Evolutionary conservation across 2,797 vertebrate genomes (phyloP).

Genomic region (Delichon dasypus): DNA sequence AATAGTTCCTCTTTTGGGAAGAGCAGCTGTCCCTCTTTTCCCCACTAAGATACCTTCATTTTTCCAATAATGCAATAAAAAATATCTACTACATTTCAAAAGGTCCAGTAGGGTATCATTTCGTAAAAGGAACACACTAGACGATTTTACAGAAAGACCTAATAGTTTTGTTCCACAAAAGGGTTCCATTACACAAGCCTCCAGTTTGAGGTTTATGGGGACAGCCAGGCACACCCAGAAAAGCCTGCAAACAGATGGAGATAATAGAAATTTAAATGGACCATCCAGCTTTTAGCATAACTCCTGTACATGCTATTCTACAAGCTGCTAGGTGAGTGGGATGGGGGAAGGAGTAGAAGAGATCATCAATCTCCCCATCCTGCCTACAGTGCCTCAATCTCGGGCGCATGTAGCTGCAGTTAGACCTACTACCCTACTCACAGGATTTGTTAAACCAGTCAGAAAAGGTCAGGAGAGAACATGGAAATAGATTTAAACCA

Average conservation of each 20-base stretch:
- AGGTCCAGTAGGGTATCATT: background rate
- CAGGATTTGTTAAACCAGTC: background rate
- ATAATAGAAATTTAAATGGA: background rate
- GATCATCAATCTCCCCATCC: background rate
- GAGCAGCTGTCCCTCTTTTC: background rate
- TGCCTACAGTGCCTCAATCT: background rate
- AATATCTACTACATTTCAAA: background rate
- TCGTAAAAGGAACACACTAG: background rate
- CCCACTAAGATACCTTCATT: background rate
- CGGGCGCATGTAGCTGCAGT: background rate
- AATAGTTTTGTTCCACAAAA: background rate
- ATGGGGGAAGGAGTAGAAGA: background rate
- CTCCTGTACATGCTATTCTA: background rate
- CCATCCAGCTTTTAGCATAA: background rate
- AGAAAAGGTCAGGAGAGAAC: background rate
- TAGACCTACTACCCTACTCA: background rate
- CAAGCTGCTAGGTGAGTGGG: background rate
- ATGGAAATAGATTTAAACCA: background rate
- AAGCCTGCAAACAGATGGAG: slow-evolving; percentile 2
- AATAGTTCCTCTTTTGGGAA: background rate
- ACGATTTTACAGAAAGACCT: background rate
- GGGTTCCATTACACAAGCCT: background rate
- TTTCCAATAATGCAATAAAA: background rate
- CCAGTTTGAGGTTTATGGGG: background rate
- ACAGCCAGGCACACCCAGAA: background rate